These are phyloP conservation scores for Eleginops maclovinus DNA, from an alignment of 2,113 vertebrate genomes.

Conservation along the genomic window DNA sequence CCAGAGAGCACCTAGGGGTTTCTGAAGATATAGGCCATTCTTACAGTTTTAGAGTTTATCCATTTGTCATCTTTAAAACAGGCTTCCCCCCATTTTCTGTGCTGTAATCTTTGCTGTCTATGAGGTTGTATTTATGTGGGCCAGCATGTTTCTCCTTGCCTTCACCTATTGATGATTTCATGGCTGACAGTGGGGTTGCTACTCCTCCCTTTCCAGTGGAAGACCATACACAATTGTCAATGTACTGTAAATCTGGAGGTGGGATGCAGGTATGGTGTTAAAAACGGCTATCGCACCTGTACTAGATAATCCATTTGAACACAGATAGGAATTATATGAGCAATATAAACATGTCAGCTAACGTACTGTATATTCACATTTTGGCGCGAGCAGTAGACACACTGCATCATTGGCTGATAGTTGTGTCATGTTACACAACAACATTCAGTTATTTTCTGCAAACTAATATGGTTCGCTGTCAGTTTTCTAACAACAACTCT, in stretches of 20 bases:
- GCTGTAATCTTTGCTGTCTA: slow-evolving; percentile 10
- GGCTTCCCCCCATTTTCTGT: slow-evolving; percentile 21
- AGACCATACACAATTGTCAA: not conserved
- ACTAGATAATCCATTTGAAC: not conserved
- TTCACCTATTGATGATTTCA: slow-evolving; percentile 28
- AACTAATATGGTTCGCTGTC: not conserved
- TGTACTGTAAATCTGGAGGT: slow-evolving; percentile 5
- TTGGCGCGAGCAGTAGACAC: not conserved
- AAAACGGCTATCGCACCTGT: not conserved
- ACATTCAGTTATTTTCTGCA: not conserved
- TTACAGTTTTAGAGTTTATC: slow-evolving; percentile 60
- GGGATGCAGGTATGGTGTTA: not conserved
- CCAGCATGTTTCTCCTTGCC: not conserved
- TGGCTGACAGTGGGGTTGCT: not conserved
- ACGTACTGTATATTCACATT: not conserved
- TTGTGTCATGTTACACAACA: not conserved
- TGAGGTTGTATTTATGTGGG: not conserved
- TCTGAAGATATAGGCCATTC: slow-evolving; percentile 59
- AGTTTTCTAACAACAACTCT: too few relatives aligned
- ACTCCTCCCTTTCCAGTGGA: too few relatives aligned
- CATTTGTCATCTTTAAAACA: slow-evolving; percentile 53
- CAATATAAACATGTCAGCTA: not conserved
- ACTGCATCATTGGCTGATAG: not conserved
- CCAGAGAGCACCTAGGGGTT: slow-evolving; percentile 62
- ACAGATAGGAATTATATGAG: not conserved